Conservation (phyloP, 2,797 vertebrate genomes). For the Gymnoscopelus microlampas region DNA sequence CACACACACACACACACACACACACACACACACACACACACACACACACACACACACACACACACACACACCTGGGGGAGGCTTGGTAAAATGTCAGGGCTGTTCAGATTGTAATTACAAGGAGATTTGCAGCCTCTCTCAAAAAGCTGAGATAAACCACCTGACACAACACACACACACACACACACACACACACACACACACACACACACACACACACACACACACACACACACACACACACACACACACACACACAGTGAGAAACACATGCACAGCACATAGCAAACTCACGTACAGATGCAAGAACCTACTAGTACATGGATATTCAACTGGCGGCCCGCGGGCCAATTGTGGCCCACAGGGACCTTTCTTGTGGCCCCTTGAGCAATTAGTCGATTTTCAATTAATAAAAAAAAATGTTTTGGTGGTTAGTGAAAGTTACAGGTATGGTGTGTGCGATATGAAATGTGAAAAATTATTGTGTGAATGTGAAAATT, state of each 20-base stretch:
- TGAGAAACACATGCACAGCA: no score
- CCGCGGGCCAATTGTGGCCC: no score
- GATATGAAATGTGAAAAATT: no score
- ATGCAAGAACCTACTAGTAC: no score
- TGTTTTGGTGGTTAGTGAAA: no score
- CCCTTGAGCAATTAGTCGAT: no score
- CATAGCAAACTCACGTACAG: no score
- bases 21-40: conserved; percentile 17
- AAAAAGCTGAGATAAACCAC: conserved; percentile 68
- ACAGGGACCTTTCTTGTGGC: no score
- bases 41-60: conserved; percentile 24
- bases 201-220: not conserved
- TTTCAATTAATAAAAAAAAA: no score
- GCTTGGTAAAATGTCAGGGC: conserved; percentile 73
- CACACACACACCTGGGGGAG: conserved; percentile 62
- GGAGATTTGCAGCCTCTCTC: conserved; percentile 70
- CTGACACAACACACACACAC: conserved; percentile 42
- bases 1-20: conserved; percentile 9
- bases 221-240: not conserved
- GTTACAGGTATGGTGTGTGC: no score
- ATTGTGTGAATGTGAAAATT: no score
- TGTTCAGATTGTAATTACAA: conserved; percentile 77
- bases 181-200: not conserved
- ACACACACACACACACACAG: conserved; percentile 8
- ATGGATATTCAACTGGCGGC: no score